phyloP scores from a whole-genome alignment of 2,888 invertebrate genomes.

The Bellardia bayeri region DNA sequence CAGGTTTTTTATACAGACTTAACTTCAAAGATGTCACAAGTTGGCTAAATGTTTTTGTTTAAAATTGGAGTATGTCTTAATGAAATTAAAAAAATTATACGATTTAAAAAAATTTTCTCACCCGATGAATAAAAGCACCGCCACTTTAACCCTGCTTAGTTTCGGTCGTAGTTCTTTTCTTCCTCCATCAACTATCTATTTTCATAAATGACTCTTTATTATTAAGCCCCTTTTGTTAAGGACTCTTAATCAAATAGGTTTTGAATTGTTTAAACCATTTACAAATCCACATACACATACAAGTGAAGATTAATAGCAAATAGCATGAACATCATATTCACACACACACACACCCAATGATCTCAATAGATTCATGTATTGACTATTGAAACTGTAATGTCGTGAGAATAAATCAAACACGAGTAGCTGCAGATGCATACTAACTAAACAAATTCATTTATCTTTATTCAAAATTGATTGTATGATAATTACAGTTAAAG shows the following conservation, averaged over 20 bases:
- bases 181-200: neutral
- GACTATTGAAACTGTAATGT: neutral
- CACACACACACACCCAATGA: slow-evolving; percentile 32
- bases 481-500: too few species aligned
- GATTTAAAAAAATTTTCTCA: neutral
- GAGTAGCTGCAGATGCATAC: too few species aligned
- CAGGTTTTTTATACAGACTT: too few species aligned
- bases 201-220: slow-evolving; percentile 27
- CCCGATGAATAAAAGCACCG: neutral
- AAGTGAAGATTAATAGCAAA: slow-evolving; percentile 55
- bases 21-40: too few species aligned
- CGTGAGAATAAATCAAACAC: too few species aligned
- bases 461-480: too few species aligned
- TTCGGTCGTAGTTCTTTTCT: neutral
- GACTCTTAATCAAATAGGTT: slow-evolving; percentile 80
- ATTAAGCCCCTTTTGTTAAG: slow-evolving; percentile 75
- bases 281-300: slow-evolving; percentile 37
- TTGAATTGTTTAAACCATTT: slow-evolving; percentile 62
- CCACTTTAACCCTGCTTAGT: neutral
- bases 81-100: too few species aligned
- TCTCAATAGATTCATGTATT: slow-evolving; percentile 31
- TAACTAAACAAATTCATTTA: too few species aligned
- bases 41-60: too few species aligned
- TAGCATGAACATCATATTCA: slow-evolving; percentile 37
- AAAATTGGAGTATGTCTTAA: too few species aligned